Conservation (phyloP, 2,888 invertebrate genomes). For the Zygothrica quintamaculata region DNA sequence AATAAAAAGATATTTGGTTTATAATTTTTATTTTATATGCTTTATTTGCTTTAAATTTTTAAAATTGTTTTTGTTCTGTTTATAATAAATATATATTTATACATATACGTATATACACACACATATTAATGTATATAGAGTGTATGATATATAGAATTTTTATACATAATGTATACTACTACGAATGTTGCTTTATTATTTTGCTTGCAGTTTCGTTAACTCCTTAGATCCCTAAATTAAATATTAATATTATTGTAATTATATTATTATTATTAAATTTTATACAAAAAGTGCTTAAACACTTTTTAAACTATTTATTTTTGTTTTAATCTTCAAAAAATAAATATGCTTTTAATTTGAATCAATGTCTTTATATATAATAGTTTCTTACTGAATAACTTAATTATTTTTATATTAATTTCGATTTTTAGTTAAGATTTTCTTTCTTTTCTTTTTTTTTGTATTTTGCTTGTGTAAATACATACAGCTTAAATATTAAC, state of each 20-base stretch:
- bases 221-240: conserved; percentile 56
- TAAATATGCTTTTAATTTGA: conserved; percentile 54
- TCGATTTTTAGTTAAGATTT: conserved; percentile 35
- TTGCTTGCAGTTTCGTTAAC: conserved; percentile 61
- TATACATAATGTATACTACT: conserved; percentile 68
- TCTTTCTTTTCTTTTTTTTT: conserved; percentile 24
- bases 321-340: conserved; percentile 30
- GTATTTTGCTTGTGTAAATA: conserved; percentile 64
- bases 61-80: conserved; percentile 70
- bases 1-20: background rate
- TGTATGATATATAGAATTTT: conserved; percentile 58
- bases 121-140: conserved; percentile 47
- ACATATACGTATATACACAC: too few species aligned
- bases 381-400: conserved; percentile 48
- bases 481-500: conserved; percentile 53
- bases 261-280: too few species aligned
- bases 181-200: conserved; percentile 58
- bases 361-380: conserved; percentile 72
- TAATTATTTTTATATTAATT: conserved; percentile 21
- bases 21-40: conserved; percentile 50
- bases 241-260: conserved; percentile 66
- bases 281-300: conserved; percentile 58
- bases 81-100: conserved; percentile 73
- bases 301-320: conserved; percentile 24
- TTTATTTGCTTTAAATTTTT: conserved; percentile 71